These are phyloP conservation scores for Malurus melanocephalus DNA, from an alignment of 2,113 vertebrate species.

Conservation along the genomic window DNA sequence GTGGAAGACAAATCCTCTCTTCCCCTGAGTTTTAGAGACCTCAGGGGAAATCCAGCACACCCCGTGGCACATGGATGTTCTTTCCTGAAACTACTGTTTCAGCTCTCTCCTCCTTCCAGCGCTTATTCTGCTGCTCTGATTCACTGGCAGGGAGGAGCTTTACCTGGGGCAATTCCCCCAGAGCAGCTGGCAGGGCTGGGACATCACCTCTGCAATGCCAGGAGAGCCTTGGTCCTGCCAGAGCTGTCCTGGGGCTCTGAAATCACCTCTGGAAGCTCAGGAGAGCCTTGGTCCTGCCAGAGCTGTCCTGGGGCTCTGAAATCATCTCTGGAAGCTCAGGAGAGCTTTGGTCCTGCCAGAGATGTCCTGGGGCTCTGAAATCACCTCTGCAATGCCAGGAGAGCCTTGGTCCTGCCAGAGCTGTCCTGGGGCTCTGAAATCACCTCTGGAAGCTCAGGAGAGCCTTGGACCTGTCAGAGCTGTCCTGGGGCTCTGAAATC, in stretches of 20 bases:
- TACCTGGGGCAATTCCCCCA: background rate
- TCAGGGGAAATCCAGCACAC: background rate
- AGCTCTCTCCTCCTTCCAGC: background rate
- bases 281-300: rapidly evolving
- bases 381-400: no score
- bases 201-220: no score
- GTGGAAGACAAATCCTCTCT: background rate
- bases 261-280: background rate
- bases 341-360: no score
- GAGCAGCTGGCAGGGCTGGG: background rate
- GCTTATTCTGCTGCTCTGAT: background rate
- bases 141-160: background rate
- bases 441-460: no score
- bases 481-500: background rate
- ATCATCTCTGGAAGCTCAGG: no score
- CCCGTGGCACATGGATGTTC: background rate
- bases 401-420: no score
- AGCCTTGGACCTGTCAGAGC: no score
- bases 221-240: no score
- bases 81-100: background rate
- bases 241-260: background rate
- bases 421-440: background rate
- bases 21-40: background rate
- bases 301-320: background rate
- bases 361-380: background rate